A percentile compares a stretch with the other conserved stretches of the same genome.
Conservation (phyloP, 53 echinoderm and acorn worm genomes). For the Patiria pectinifera region DNA sequence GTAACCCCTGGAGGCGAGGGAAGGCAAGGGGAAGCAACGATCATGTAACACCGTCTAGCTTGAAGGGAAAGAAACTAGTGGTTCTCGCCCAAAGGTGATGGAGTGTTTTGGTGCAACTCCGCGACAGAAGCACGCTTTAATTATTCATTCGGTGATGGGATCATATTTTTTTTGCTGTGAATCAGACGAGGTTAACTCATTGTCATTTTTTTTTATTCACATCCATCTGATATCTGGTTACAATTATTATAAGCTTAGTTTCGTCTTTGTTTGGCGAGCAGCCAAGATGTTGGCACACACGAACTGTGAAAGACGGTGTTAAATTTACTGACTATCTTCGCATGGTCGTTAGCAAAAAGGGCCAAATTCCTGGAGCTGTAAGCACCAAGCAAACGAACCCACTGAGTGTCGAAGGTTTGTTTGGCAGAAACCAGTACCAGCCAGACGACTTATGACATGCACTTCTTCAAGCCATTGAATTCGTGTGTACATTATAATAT, state of each 20-base stretch:
- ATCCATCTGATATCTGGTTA: not conserved
- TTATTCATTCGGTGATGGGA: not conserved
- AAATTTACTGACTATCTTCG: no score
- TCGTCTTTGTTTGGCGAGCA: not conserved
- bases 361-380: no score
- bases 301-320: not conserved
- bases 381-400: no score
- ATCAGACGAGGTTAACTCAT: not conserved
- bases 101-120: not conserved
- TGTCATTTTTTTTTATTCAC: not conserved
- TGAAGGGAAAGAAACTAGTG: not conserved
- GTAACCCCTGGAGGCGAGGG: not conserved
- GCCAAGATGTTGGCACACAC: not conserved
- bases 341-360: no score
- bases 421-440: no score
- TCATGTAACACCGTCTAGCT: not conserved
- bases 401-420: no score
- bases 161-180: not conserved
- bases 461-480: no score
- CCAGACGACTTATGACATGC: no score
- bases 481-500: no score
- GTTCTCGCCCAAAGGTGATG: not conserved
- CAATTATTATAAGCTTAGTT: not conserved
- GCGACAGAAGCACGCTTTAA: not conserved
- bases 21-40: not conserved